Percentiles rank a stretch among this genome's conserved stretches.
Evolutionary conservation across 2,888 invertebrate species (phyloP).

Genomic region (Aspidiotus destructor): DNA sequence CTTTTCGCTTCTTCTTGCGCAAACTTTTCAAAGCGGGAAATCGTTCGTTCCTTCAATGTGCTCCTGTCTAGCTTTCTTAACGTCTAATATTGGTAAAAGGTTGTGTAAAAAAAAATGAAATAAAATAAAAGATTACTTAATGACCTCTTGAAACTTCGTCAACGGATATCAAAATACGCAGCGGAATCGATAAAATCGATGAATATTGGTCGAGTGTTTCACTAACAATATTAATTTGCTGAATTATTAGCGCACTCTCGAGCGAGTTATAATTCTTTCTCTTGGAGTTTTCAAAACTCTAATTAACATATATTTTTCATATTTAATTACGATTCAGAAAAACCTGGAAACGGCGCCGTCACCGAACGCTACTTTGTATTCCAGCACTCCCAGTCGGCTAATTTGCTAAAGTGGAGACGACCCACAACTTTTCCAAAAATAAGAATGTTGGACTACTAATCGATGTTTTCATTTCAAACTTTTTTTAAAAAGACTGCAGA

Average conservation of each 20-base stretch:
- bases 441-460: background rate
- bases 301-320: slow-evolving; percentile 7
- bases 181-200: slow-evolving; percentile 3
- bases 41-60: too few relatives aligned
- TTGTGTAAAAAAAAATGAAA: background rate
- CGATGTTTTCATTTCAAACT: slow-evolving; percentile 14
- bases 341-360: slow-evolving; percentile 11
- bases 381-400: background rate
- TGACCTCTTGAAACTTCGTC: slow-evolving; percentile 21
- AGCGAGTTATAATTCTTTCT: background rate
- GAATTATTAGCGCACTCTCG: slow-evolving; percentile 10
- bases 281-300: background rate
- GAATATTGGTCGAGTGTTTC: background rate
- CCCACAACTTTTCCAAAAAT: background rate
- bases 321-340: slow-evolving; percentile 3
- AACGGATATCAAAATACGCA: slow-evolving; percentile 9
- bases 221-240: slow-evolving; percentile 4
- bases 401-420: background rate
- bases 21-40: too few relatives aligned
- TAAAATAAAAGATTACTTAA: background rate
- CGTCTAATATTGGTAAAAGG: background rate
- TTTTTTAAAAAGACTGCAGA: background rate
- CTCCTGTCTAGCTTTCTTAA: background rate
- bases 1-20: background rate
- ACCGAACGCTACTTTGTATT: slow-evolving; percentile 1